Conservation (phyloP, 2,113 vertebrate genomes). For the Ovis aries region ARS-UI_Ramb_v3.0 NC_056056.1:219229501-219230000, state of each 20-base stretch:
- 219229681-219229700: conserved; percentile 16
- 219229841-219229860: neutral
- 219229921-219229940: neutral
- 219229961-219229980: neutral
- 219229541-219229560: neutral
- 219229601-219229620: neutral
- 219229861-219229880: neutral
- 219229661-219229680: neutral
- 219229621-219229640: neutral
- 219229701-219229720: neutral
- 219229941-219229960: fast-evolving
- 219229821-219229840: neutral
- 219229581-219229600: neutral
- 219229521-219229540: neutral
- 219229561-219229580: neutral
- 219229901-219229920: neutral
- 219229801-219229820: neutral
- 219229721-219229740: conserved; percentile 8
- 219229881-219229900: neutral
- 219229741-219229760: neutral
- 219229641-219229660: neutral
- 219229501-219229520: neutral
- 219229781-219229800: neutral
- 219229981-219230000: neutral
- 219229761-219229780: neutral